Percentiles rank a stretch among this genome's conserved stretches.
phyloP scores from a whole-genome alignment of 92 coral and sea anemone genomes.

The Zoanthus sansibaricus region DNA sequence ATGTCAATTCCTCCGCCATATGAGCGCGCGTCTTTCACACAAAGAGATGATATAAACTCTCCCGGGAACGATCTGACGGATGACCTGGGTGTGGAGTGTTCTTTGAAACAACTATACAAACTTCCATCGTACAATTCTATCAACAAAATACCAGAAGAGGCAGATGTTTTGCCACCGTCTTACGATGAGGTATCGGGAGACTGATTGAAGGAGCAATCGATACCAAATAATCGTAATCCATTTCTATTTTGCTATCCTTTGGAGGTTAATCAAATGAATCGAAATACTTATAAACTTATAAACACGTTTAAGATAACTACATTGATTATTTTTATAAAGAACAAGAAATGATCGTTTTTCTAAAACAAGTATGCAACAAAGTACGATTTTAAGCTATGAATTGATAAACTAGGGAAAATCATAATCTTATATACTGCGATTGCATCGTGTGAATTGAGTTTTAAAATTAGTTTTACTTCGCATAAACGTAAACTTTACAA shows the following conservation, averaged over 20 bases:
- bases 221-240: background rate
- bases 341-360: background rate
- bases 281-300: background rate
- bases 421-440: background rate
- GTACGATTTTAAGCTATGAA: background rate
- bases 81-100: conserved; percentile 14
- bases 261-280: background rate
- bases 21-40: conserved; percentile 32
- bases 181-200: conserved; percentile 27
- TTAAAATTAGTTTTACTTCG: background rate
- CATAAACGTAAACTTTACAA: background rate
- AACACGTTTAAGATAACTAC: background rate
- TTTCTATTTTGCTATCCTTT: conserved; percentile 20
- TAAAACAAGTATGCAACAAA: background rate
- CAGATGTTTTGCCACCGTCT: conserved; percentile 23
- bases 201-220: background rate
- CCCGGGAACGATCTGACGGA: conserved; percentile 25
- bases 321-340: background rate
- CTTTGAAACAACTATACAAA: conserved; percentile 29
- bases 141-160: conserved; percentile 35
- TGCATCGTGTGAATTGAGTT: background rate
- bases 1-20: conserved; percentile 43
- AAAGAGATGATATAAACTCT: conserved; percentile 26
- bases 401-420: background rate
- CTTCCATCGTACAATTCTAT: conserved; percentile 44